phyloP scores from a whole-genome alignment of 1,140 invertebrate species.

The Physella acuta region DNA sequence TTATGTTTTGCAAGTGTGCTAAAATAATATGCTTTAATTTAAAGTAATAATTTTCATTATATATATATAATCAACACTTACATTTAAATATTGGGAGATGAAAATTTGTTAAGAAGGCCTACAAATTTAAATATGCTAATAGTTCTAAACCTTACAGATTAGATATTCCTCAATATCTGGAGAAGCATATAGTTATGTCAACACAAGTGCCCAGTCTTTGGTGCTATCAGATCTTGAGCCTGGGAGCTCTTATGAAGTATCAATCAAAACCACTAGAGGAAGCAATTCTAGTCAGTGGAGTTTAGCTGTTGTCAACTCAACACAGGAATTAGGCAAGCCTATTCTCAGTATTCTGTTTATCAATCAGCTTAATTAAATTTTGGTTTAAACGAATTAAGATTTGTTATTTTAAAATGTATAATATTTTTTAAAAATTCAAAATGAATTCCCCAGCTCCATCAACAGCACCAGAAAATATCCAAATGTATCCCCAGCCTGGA shows the following conservation, averaged over 20 bases:
- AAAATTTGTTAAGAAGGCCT: no score
- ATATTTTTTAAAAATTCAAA: neutral
- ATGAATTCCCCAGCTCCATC: constrained; percentile 18
- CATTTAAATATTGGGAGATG: no score
- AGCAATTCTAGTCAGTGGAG: constrained; percentile 85
- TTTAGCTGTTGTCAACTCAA: constrained; percentile 87
- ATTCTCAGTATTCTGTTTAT: neutral
- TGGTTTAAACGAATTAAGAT: neutral
- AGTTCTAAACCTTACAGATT: no score
- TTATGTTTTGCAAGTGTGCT: no score
- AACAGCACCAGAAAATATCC: constrained; percentile 19
- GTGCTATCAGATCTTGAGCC: constrained; percentile 23
- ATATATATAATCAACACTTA: no score
- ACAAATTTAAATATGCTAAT: no score
- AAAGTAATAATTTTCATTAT: no score
- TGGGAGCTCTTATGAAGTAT: constrained; percentile 78
- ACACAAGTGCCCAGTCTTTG: constrained; percentile 72
- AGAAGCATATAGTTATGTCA: constrained; percentile 71
- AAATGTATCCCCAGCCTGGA: neutral
- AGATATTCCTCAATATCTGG: constrained; percentile 62
- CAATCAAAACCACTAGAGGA: constrained; percentile 85
- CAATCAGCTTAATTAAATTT: no score
- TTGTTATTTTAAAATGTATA: neutral
- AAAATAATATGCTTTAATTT: no score
- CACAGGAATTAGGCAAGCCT: constrained; percentile 70